Base-by-base conservation (phyloP, 2,888 invertebrate species). In the Cinara cedri region DNA sequence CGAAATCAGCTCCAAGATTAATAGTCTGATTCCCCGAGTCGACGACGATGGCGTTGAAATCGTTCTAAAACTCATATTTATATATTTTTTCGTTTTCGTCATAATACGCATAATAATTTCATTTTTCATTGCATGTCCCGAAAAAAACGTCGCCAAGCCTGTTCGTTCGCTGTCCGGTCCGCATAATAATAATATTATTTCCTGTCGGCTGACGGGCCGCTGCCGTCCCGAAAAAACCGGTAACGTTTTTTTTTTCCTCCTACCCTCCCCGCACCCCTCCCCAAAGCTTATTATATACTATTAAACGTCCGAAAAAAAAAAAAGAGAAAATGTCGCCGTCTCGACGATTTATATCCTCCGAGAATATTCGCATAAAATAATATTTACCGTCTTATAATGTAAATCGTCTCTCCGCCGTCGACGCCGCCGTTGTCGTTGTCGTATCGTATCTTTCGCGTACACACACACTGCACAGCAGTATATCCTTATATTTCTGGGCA, bases 311-410 rank as follows among this genome's bases (percentile, higher is more conserved):
- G 19, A 66, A 66, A 34, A 34, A 34, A 34, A 34, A 34, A 34
- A 34, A 34, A 3, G 34, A 34, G 34, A 34, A 34, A 57, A 46
- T 26, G 55, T 68, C 76, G 24, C 24, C 42, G 26, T 66, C 46
- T 26, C 14, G 9, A 11, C 70, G 24, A 78, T 78, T 78, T 70
- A 62, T 78, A 78, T 70, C 51, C 42, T 21, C 16, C 10, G 13
- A 42, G 34, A n/a, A 55, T 66, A 70, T 78, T 70, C 57, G 60
- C 60, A 70, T 78, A 78, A 78, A 78, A 78, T 78, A 78, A 78
- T 78, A 70, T 78, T 78, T 70, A 60, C 60, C 60, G 11, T 68
- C 70, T 78, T 60, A 68, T 70, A 78, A 78, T 70, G 78, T 70
- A 78, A 70, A 70, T 70, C 42, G 51, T 68, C 75, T 63, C 34